These are phyloP conservation scores for Calameuta filiformis DNA, from an alignment of 2,888 invertebrate species.

Conservation along the genomic window DNA sequence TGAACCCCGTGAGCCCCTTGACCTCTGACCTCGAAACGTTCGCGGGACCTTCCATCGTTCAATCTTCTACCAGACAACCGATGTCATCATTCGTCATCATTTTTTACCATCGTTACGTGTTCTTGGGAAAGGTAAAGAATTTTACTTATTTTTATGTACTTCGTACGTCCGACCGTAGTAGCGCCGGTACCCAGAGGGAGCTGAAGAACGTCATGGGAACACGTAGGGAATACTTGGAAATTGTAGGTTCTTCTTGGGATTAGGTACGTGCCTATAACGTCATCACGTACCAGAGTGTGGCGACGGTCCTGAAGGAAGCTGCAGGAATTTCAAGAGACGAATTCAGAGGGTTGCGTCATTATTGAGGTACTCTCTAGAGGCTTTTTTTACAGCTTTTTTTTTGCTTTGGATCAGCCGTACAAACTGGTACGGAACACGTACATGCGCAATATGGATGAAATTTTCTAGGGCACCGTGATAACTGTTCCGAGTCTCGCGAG, in stretches of 20 bases:
- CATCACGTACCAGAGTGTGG: background rate
- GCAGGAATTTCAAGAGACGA: background rate
- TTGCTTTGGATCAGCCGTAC: background rate
- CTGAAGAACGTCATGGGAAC: background rate
- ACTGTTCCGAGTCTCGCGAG: background rate
- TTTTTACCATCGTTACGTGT: background rate
- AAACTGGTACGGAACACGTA: background rate
- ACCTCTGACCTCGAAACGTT: background rate
- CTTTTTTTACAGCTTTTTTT: background rate
- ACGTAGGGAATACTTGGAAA: background rate
- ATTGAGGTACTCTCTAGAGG: background rate
- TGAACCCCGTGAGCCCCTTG: background rate
- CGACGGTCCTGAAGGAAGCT: background rate
- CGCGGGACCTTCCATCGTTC: background rate
- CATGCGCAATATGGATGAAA: background rate
- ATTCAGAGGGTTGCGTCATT: background rate
- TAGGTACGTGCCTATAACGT: background rate
- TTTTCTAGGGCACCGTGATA: background rate
- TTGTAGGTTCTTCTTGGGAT: background rate
- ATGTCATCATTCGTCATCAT: background rate
- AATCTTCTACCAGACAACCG: background rate
- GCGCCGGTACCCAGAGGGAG: background rate
- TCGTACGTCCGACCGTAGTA: background rate
- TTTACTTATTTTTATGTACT: background rate
- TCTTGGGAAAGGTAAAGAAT: background rate